Evolutionary conservation across 2,113 vertebrate genomes (phyloP), one percentile per base, ranked within the genome.

Genomic region (Ciconia boyciana): DNA sequence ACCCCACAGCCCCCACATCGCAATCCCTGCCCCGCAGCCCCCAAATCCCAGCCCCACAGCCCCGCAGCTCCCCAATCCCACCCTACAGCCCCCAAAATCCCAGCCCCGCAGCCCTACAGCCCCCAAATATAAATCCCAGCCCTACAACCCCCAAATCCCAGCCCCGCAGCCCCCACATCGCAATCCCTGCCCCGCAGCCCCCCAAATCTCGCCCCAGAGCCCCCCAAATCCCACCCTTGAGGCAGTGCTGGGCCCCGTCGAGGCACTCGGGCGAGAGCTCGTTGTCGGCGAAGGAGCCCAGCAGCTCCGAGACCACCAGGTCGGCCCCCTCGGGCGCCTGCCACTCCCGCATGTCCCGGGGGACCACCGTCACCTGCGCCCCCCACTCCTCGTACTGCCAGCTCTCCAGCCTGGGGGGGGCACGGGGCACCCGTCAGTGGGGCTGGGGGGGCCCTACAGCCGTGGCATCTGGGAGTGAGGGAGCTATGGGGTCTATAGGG

Each of bases 321-420:
- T 99, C 99, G 0, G 99, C 99, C 91, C 99, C 99, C 97, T 99
- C 99, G 3, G 99, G 99, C 12, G 99, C 98, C 16, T 96, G 96
- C 99, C 99, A 99, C 14, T 99, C 98, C 41, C 99, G 98, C 99
- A 99, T 99, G 97, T 99, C 99, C 68, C 98, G 98, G 12, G 99
- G 99, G 72, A 99, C 98, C 87, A 99, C 99, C 0, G 98, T 99
- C 97, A 99, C 99, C 94, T 99, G 99, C 95, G 99, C 99, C 6
- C 99, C 99, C 99, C 99, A 99, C 97, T 99, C 99, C 95, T 99
- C 99, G 90, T 99, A 99, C 82, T 98, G 98, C 99, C 99, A 99
- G 89, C 99, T 99, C 97, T 99, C 99, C 68, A 99, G 94, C 91
- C 99, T 99, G 94, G 46, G 29, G 13, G 21, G 21, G 9, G 25